A percentile compares a stretch with the other conserved stretches of the same genome.
Conservation (phyloP, 2,113 vertebrate species). For the Muscicapa adusta region DNA sequence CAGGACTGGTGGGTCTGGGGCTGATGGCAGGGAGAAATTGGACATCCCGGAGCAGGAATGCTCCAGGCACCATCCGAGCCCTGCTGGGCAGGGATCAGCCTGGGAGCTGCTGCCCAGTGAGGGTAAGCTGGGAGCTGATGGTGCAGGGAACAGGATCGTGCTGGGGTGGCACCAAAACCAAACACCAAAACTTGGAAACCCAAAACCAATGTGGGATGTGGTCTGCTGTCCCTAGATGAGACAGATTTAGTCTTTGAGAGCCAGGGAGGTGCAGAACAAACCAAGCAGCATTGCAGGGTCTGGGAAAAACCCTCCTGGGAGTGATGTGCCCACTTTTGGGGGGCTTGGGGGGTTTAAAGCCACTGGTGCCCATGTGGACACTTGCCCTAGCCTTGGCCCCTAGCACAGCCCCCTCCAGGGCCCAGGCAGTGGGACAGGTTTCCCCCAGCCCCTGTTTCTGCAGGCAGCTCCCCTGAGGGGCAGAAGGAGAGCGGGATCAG, state of each 20-base stretch:
- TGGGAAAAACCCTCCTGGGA: neutral
- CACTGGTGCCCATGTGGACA: rapidly evolving
- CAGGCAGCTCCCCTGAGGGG: neutral
- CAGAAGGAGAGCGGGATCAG: neutral
- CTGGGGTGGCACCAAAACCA: neutral
- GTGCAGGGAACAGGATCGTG: neutral
- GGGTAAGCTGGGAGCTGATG: neutral
- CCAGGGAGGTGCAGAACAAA: neutral
- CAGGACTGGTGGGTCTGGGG: neutral
- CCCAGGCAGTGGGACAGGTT: neutral
- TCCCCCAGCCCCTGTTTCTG: neutral
- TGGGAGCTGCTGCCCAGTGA: neutral
- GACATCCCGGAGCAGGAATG: neutral
- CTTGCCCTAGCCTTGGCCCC: neutral
- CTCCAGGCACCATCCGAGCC: neutral
- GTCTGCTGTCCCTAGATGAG: neutral
- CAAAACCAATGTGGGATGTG: rapidly evolving
- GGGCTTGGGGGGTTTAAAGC: neutral
- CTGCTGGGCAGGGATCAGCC: neutral
- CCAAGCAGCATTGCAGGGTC: neutral
- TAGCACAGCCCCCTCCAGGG: neutral
- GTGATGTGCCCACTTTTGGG: rapidly evolving
- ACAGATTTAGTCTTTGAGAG: neutral
- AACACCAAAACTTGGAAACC: neutral
- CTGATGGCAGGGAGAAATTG: neutral